Evolutionary conservation across 2,797 vertebrate genomes (phyloP).

Genomic region (Aphelocoma californica): DNA sequence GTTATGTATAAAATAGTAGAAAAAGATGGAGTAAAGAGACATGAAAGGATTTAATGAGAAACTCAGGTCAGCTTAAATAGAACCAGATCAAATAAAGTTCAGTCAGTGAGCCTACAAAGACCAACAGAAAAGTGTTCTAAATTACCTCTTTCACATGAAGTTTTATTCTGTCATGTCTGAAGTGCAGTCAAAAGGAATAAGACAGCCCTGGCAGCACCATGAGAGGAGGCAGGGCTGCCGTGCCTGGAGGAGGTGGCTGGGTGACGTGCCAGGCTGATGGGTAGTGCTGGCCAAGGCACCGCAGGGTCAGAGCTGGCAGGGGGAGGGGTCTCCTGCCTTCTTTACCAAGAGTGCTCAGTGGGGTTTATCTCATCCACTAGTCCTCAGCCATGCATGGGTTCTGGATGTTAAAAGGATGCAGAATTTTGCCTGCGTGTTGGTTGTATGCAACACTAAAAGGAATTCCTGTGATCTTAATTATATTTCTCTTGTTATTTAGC

Average conservation of each 20-base stretch:
- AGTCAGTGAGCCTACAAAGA: background rate
- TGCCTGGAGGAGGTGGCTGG: background rate
- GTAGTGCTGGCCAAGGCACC: background rate
- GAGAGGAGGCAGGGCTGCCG: background rate
- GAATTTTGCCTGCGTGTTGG: background rate
- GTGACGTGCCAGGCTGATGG: background rate
- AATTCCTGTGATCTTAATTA: background rate
- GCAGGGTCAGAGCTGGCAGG: rapidly evolving
- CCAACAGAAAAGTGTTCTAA: background rate
- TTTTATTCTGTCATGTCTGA: background rate
- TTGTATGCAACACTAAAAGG: background rate
- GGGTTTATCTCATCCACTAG: background rate
- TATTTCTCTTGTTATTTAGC: background rate
- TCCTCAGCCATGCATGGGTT: background rate
- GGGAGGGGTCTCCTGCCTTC: background rate
- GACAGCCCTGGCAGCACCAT: background rate
- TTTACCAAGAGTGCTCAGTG: background rate
- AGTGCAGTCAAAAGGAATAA: background rate
- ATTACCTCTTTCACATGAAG: background rate
- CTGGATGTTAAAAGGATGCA: background rate
- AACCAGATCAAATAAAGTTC: background rate
- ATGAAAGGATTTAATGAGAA: background rate
- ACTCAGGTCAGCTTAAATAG: background rate
- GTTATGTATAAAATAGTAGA: background rate
- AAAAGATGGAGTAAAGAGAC: background rate